These are phyloP conservation scores for Melanogrammus aeglefinus DNA, from an alignment of 2,797 vertebrate genomes.

Conservation along the genomic window DNA sequence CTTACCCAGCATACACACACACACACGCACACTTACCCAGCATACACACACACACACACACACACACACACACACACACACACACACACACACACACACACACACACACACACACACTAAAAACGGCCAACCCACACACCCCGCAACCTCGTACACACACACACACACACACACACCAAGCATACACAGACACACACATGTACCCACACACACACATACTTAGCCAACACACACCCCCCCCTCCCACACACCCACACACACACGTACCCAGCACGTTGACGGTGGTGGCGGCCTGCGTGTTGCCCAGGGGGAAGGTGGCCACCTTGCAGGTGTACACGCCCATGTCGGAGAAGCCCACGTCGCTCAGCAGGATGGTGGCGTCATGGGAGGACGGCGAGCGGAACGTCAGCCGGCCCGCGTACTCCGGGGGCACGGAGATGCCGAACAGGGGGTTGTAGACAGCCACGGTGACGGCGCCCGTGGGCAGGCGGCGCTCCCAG, in stretches of 20 bases:
- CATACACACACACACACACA: constrained; percentile 36
- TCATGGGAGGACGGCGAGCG: constrained; percentile 87
- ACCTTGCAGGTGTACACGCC: constrained; percentile 96
- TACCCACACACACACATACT: constrained; percentile 68
- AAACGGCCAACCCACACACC: no score
- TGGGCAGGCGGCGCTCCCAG: constrained; percentile 88
- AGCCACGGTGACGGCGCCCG: constrained; percentile 84
- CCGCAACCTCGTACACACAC: no score
- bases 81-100: neutral
- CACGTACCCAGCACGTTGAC: constrained; percentile 89
- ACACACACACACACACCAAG: constrained; percentile 71
- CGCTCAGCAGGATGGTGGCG: constrained; percentile 88
- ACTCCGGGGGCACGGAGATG: constrained; percentile 88
- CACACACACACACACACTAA: neutral
- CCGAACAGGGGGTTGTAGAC: constrained; percentile 91
- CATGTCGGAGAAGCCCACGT: constrained; percentile 89
- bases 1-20: constrained; percentile 86
- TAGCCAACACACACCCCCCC: constrained; percentile 86
- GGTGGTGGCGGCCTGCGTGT: constrained; percentile 86
- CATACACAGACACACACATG: constrained; percentile 51
- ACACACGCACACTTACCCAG: neutral
- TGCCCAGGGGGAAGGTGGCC: constrained; percentile 94
- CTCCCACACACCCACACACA: neutral
- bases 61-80: neutral
- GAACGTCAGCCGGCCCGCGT: constrained; percentile 83